A percentile compares a stretch with the other conserved stretches of the same genome.
Conservation (phyloP, 2,113 vertebrate species). For the Melanerpes formicivorus region DNA sequence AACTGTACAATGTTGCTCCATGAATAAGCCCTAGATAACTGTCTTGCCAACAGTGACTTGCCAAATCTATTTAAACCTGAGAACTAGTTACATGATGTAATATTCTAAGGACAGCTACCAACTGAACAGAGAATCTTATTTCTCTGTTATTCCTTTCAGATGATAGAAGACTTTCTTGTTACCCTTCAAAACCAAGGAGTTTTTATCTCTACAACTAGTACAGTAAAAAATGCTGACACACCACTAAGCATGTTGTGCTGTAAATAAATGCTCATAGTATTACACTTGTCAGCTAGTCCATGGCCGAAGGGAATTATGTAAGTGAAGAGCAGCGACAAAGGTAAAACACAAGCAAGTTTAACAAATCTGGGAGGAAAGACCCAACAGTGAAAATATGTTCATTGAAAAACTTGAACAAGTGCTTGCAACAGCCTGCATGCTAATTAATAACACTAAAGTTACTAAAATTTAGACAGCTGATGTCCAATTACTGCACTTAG, state of each 20-base stretch:
- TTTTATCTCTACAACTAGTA: not conserved
- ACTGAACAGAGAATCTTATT: not conserved
- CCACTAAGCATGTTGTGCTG: not conserved
- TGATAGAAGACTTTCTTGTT: not conserved
- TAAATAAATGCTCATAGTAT: not conserved
- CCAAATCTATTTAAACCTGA: not conserved
- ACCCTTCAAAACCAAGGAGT: not conserved
- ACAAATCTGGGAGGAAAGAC: accelerated
- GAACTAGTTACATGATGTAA: not conserved
- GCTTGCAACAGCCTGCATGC: not conserved
- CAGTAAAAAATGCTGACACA: not conserved
- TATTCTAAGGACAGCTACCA: not conserved
- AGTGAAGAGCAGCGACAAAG: not conserved
- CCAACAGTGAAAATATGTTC: not conserved
- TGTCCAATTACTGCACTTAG: not conserved
- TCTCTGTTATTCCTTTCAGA: not conserved
- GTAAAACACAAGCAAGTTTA: not conserved
- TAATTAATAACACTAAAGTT: not conserved
- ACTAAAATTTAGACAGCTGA: not conserved
- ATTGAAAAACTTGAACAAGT: not conserved
- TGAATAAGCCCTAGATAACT: not conserved
- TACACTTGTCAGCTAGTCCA: not conserved
- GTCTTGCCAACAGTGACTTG: not conserved
- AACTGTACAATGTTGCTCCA: not conserved
- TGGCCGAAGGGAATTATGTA: not conserved